Percentiles rank a stretch among this genome's conserved stretches.
phyloP scores from a whole-genome alignment of 2,113 vertebrate species.

The Suncus etruscus region DNA sequence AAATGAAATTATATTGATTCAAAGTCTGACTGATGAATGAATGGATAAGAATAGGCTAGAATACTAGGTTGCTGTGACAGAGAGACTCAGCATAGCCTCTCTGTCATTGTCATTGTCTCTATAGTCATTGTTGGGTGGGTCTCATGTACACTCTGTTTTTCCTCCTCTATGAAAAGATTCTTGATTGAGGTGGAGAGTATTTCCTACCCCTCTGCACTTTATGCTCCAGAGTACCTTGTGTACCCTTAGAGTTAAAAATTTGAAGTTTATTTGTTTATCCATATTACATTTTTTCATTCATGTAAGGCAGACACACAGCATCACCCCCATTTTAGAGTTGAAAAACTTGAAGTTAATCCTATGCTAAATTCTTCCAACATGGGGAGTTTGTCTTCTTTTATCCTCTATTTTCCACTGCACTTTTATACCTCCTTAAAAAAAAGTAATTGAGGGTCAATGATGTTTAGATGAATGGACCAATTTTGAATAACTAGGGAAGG shows the following conservation, averaged over 20 bases:
- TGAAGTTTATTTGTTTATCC: background rate
- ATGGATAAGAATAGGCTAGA: background rate
- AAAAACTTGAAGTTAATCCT: too few relatives aligned
- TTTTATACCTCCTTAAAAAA: too few relatives aligned
- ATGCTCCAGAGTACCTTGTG: background rate
- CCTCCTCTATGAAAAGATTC: background rate
- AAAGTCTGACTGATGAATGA: background rate
- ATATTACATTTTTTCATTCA: background rate
- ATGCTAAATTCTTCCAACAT: too few relatives aligned
- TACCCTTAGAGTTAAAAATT: background rate
- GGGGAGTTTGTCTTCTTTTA: too few relatives aligned
- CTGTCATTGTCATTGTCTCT: background rate
- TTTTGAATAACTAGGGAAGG: background rate
- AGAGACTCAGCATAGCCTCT: background rate
- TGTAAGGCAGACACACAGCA: background rate
- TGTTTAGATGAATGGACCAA: background rate
- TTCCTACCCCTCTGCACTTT: background rate
- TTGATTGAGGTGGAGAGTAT: background rate
- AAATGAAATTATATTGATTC: slow-evolving; percentile 28
- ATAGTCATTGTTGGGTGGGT: background rate
- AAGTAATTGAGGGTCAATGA: background rate
- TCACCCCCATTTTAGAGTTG: background rate
- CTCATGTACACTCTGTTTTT: background rate
- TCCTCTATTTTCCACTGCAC: too few relatives aligned
- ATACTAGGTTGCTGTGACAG: background rate